These are phyloP conservation scores for Pedetes capensis DNA, from an alignment of 2,113 vertebrate species.

Conservation along the genomic window DNA sequence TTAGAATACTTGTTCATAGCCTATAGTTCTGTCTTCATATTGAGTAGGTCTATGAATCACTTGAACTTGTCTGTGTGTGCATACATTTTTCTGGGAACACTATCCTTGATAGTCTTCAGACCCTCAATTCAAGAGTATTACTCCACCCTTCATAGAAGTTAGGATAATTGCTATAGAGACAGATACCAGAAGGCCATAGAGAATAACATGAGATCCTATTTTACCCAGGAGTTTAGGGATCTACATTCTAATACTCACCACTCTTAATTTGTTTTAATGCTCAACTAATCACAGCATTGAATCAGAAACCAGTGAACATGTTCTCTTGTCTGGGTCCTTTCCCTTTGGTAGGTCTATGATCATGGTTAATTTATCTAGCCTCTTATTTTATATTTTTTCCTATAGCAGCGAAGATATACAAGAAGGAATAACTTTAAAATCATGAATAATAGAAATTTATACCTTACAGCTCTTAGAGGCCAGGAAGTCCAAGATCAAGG, in stretches of 20 bases:
- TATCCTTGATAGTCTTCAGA: background rate
- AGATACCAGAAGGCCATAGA: background rate
- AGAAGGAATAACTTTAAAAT: background rate
- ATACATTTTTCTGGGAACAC: background rate
- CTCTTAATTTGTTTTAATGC: background rate
- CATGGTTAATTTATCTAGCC: background rate
- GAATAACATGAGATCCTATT: background rate
- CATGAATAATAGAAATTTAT: background rate
- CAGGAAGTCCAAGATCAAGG: background rate
- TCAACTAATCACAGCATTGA: background rate
- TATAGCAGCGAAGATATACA: background rate
- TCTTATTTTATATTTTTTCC: conserved; percentile 38
- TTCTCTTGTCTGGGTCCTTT: background rate
- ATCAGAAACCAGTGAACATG: background rate
- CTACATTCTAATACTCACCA: background rate
- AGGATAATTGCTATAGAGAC: background rate
- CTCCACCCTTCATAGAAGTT: background rate
- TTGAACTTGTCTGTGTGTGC: background rate
- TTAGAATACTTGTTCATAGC: background rate
- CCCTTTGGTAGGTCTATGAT: background rate
- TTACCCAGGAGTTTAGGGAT: background rate
- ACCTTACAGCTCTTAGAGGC: background rate
- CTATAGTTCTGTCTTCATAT: background rate
- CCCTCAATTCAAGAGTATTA: background rate
- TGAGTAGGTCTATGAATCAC: background rate